A percentile compares a stretch with the other conserved stretches of the same genome.
Conservation (phyloP, 35 echinoderm and acorn worm genomes). For the Anneissia japonica region DNA sequence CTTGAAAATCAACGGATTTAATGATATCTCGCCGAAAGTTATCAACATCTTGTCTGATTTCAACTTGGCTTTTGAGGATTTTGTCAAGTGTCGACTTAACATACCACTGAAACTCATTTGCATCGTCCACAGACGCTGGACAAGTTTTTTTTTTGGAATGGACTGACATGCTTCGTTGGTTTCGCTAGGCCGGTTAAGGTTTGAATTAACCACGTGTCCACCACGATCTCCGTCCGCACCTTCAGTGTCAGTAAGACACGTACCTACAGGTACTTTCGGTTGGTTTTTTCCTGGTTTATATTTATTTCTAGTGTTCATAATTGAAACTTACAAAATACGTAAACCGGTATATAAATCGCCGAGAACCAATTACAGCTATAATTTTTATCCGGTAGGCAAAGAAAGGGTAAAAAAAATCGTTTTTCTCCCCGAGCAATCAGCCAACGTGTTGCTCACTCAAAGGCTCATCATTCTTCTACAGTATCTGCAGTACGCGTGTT, state of each 20-base stretch:
- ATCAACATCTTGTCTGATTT: not conserved
- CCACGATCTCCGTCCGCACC: not conserved
- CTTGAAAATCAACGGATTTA: not conserved
- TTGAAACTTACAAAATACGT: not conserved
- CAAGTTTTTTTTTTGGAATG: not conserved
- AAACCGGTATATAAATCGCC: too few species aligned
- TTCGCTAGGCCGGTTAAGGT: too few species aligned
- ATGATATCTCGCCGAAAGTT: not conserved
- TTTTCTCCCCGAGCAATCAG: too few species aligned
- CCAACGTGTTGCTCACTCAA: too few species aligned
- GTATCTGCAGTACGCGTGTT: too few species aligned
- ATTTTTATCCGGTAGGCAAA: too few species aligned
- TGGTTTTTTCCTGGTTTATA: not conserved
- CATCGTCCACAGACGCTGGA: not conserved
- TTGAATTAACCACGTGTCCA: not conserved
- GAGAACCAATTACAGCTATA: too few species aligned
- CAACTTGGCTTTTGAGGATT: not conserved
- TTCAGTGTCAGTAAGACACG: too few species aligned
- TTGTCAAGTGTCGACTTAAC: not conserved
- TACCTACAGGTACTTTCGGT: not conserved
- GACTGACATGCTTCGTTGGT: too few species aligned
- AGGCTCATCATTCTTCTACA: too few species aligned
- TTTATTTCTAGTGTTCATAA: not conserved
- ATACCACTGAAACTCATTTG: not conserved
- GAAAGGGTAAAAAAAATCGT: too few species aligned